A percentile compares a stretch with the other conserved stretches of the same genome.
Conservation (phyloP, 1,140 invertebrate species). For the Hyposmocoma kahamanoa region DNA sequence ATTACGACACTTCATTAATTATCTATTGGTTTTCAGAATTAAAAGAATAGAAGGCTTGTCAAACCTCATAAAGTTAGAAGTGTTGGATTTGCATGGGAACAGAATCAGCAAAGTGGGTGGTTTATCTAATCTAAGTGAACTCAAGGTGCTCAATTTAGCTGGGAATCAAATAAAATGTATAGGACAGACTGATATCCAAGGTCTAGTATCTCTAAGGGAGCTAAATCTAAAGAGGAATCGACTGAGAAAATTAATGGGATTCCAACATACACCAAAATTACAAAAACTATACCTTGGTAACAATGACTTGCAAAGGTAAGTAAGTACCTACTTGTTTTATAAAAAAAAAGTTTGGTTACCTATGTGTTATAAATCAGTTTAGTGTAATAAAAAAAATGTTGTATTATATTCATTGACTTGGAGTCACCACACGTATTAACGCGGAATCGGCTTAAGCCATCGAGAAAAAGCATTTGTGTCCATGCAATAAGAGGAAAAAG, state of each 20-base stretch:
- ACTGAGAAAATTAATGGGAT: slow-evolving; percentile 85
- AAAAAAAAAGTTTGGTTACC: background rate
- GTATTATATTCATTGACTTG: no score
- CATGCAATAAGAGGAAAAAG: no score
- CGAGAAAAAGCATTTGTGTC: no score
- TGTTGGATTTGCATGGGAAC: slow-evolving; percentile 94
- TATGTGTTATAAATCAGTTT: no score
- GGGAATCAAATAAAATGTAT: slow-evolving; percentile 89
- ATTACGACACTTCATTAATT: no score
- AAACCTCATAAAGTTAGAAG: slow-evolving; percentile 83
- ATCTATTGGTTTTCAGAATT: slow-evolving; percentile 77
- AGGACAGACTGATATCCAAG: slow-evolving; percentile 82
- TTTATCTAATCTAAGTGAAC: slow-evolving; percentile 76
- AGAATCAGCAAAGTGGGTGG: slow-evolving; percentile 79
- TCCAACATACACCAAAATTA: slow-evolving; percentile 85
- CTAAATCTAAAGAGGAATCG: slow-evolving; percentile 91
- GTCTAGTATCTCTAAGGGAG: slow-evolving; percentile 85
- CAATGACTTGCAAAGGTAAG: slow-evolving; percentile 86
- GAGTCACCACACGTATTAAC: no score
- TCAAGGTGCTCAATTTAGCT: slow-evolving; percentile 93
- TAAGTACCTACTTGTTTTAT: no score
- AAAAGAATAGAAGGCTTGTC: slow-evolving; percentile 85
- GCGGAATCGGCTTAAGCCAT: no score
- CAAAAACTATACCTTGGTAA: slow-evolving; percentile 90
- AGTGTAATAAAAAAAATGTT: no score